A percentile compares a stretch with the other conserved stretches of the same genome.
Conservation (phyloP, 1,140 invertebrate genomes). For the Holcopasites calliopsidis region DNA sequence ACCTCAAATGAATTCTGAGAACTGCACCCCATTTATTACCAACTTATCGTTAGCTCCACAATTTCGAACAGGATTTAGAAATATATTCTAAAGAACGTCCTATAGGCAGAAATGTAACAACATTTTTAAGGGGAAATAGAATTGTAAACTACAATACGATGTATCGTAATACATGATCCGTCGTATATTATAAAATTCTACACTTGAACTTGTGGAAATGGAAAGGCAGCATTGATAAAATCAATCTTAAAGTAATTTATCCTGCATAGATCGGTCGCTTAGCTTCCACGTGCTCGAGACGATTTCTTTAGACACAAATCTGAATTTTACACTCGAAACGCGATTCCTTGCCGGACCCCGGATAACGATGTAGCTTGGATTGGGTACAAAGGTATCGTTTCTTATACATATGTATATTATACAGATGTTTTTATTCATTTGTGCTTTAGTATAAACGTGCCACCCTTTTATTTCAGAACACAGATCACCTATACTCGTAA, state of each 20-base stretch:
- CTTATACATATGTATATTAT: constrained; percentile 30
- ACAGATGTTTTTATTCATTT: constrained; percentile 62
- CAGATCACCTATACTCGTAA: constrained; percentile 31
- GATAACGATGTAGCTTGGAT: not conserved
- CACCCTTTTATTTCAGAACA: constrained; percentile 44
- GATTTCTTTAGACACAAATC: not conserved
- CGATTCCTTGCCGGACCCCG: too few relatives aligned
- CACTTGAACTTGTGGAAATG: too few relatives aligned
- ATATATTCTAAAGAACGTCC: not conserved
- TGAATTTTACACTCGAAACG: not conserved
- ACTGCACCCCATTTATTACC: constrained; percentile 13
- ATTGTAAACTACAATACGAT: not conserved
- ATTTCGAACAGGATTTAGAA: not conserved
- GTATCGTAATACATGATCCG: not conserved
- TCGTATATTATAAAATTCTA: not conserved
- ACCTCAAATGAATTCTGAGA: constrained; percentile 4
- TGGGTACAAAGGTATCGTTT: not conserved
- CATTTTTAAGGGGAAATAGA: not conserved
- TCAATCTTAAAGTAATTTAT: constrained; percentile 39
- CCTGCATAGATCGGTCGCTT: constrained; percentile 16
- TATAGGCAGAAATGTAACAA: not conserved
- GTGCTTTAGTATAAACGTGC: constrained; percentile 62
- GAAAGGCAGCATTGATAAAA: constrained; percentile 15
- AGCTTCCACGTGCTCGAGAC: constrained; percentile 16
- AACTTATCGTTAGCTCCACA: constrained; percentile 21